Percentiles rank a stretch among this genome's conserved stretches.
phyloP scores from a whole-genome alignment of 30 jellyfish, hydroid and myxozoan species.

The Sanderia malayensis region DNA sequence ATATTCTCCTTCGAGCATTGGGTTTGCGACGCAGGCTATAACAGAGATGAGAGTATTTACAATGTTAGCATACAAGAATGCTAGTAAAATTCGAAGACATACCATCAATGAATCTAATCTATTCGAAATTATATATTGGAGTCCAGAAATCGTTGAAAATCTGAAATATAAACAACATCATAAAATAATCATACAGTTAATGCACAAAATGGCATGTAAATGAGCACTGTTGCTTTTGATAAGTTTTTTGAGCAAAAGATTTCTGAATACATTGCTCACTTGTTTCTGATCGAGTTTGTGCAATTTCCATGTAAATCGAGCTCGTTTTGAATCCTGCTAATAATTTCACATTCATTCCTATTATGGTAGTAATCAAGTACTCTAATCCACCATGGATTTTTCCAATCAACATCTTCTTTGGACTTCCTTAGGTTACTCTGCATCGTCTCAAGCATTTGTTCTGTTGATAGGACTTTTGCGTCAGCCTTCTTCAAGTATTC shows the following conservation, averaged over 20 bases:
- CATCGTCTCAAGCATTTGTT: conserved; percentile 15
- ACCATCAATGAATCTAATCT: conserved; percentile 19
- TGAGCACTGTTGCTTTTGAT: too few species aligned
- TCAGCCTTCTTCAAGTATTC: conserved; percentile 37
- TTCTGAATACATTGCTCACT: too few species aligned
- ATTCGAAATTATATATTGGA: conserved; percentile 15
- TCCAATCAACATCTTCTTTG: conserved; percentile 41
- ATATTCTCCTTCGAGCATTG: too few species aligned
- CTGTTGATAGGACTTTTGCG: conserved; percentile 20
- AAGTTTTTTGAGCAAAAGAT: too few species aligned
- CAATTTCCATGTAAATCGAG: conserved; percentile 12
- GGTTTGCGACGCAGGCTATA: too few species aligned
- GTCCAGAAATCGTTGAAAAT: conserved; percentile 42
- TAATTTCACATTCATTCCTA: not conserved
- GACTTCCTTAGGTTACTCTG: conserved; percentile 11
- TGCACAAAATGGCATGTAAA: too few species aligned
- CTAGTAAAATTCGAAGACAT: not conserved
- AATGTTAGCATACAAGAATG: too few species aligned
- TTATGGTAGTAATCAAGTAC: conserved; percentile 1
- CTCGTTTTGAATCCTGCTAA: conserved; percentile 23
- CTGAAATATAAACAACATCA: conserved; percentile 12
- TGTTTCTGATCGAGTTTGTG: conserved; percentile 4
- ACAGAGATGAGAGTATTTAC: too few species aligned
- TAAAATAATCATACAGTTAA: too few species aligned
- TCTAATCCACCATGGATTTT: conserved; percentile 49